Base-by-base conservation (phyloP, 2,888 invertebrate species). In the Dasypolia templi region DNA sequence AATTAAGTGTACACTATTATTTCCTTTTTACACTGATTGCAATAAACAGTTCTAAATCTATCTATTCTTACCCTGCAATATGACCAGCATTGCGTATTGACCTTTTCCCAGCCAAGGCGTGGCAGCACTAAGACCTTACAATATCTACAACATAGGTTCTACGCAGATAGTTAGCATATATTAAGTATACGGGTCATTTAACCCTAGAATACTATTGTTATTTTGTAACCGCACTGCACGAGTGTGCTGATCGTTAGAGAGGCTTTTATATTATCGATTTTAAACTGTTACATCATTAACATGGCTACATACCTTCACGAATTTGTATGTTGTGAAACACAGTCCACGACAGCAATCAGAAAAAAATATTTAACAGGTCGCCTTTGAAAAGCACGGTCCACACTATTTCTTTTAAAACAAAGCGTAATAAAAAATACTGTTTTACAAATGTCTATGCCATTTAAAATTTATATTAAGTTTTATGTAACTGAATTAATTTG, bases 161-260 rank as follows among this genome's bases (percentile, higher is more conserved):
- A 84, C 75, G 70, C 69, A 71, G 59, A 1, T n/a, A 22, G 83
- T 80, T 79, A 46, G 81, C 71, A 84, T 72, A 82, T 66, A 81
- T 81, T 81, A 71, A 84, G 35, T 62, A 66, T 84, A 71, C 65
- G 39, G 86, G 78, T 75, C 87, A 81, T 62, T 58, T 67, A 51
- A 51, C 51, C 51, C 51, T 51, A 51, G 51, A 12, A 4, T 26
- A 26, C 51, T 51, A 51, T 12, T 3, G n/a, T 14, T n/a, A 12
- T 51, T 49, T n/a, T 49, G 11, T n/a, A 22, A 49, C n/a, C 11
- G 49, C 49, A 22, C 3, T 22, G 9, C 22, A n/a, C 9, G 49
- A 22, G 22, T 11, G 22, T n/a, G 11, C 11, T 49, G 49, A 11
- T 49, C n/a, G 11, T 49, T 4, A n/a, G 11, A n/a, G 11, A 11